Evolutionary conservation across 2,888 invertebrate genomes (phyloP).

Genomic region (Ptilodon capucinus): DNA sequence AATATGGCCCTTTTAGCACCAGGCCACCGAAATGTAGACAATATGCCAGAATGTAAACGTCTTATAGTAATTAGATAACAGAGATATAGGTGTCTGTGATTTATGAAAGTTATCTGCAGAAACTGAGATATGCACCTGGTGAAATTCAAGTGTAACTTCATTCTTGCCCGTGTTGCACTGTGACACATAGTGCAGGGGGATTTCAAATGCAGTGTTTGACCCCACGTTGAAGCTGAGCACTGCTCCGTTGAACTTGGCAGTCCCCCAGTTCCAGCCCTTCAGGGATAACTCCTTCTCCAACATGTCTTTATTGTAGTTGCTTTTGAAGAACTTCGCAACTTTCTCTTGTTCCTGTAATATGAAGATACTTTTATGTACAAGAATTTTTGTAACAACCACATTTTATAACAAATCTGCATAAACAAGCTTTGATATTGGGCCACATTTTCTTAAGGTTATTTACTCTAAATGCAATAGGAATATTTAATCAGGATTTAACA

Average conservation of each 20-base stretch:
- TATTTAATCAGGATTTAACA: no score
- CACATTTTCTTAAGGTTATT: no score
- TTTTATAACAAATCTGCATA: no score
- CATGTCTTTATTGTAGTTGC: slow-evolving; percentile 92
- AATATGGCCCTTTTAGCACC: no score
- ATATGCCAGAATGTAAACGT: no score
- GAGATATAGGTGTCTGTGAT: no score
- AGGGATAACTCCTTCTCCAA: slow-evolving; percentile 95
- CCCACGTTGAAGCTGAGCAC: slow-evolving; percentile 93
- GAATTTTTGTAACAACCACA: no score
- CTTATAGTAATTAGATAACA: no score
- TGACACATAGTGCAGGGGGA: slow-evolving; percentile 97
- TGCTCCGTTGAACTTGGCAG: slow-evolving; percentile 95
- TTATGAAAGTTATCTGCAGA: no score
- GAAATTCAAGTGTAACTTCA: slow-evolving; percentile 98
- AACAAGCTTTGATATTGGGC: no score
- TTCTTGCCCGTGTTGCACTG: slow-evolving; percentile 98
- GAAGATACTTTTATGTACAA: not conserved
- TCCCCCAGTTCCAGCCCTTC: slow-evolving; percentile 99
- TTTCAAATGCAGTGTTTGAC: slow-evolving; percentile 94
- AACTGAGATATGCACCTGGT: slow-evolving; percentile 83
- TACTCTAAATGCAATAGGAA: no score
- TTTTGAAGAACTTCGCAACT: slow-evolving; percentile 93
- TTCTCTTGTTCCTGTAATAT: slow-evolving; percentile 94
- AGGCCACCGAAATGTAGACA: no score